Conservation (phyloP, 1,140 invertebrate species). For the Ceratitis capitata region DNA sequence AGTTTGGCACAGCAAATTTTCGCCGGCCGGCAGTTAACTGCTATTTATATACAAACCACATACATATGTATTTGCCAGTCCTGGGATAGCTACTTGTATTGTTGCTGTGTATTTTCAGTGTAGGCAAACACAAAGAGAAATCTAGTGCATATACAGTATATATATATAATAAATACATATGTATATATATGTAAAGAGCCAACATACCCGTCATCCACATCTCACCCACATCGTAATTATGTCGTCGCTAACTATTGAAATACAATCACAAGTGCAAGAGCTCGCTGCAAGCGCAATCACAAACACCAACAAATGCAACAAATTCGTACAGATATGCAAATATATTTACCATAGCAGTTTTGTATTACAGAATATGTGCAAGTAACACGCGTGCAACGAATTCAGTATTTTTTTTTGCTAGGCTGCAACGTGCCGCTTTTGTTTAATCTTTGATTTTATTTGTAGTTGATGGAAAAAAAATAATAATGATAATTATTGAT, state of each 20-base stretch:
- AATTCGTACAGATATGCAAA: not conserved
- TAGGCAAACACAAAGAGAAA: not conserved
- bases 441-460: too few species aligned
- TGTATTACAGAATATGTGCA: not conserved
- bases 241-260: not conserved
- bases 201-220: not conserved
- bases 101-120: not conserved
- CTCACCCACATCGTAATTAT: not conserved
- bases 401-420: not conserved
- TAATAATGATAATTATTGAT: too few species aligned
- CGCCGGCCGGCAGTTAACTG: slow-evolving; percentile 4
- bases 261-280: not conserved
- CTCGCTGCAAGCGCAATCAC: not conserved
- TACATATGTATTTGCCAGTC: not conserved
- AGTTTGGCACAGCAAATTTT: not conserved
- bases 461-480: too few species aligned
- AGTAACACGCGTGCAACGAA: not conserved
- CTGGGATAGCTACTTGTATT: not conserved
- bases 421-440: not conserved
- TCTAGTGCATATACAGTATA: not conserved
- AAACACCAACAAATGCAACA: not conserved
- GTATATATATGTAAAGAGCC: not conserved
- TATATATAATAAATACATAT: not conserved
- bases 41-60: not conserved
- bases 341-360: not conserved